These are phyloP conservation scores for Ellobius talpinus DNA, from an alignment of 2,113 vertebrate genomes.

Conservation along the genomic window DNA sequence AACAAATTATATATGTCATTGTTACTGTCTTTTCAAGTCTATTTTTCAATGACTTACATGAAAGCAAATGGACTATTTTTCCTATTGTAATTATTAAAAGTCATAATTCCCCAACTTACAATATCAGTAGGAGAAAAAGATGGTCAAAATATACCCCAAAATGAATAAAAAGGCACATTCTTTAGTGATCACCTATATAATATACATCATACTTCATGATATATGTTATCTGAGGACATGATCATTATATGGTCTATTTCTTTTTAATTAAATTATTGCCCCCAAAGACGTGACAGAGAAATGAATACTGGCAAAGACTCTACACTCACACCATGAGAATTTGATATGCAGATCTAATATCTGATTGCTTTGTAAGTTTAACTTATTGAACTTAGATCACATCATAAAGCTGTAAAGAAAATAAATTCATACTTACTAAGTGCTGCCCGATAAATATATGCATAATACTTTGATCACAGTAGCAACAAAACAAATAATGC, in stretches of 20 bases:
- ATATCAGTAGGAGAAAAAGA: constrained; percentile 44
- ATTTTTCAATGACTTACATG: neutral
- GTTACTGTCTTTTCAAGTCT: constrained; percentile 5
- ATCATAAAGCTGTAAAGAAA: neutral
- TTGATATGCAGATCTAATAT: neutral
- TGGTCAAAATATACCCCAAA: neutral
- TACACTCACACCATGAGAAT: rapidly evolving
- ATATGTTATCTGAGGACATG: neutral
- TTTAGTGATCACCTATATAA: neutral
- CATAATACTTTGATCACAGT: neutral
- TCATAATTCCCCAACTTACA: constrained; percentile 37
- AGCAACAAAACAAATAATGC: neutral
- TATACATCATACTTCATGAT: neutral
- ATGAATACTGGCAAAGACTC: neutral
- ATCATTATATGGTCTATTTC: constrained; percentile 48
- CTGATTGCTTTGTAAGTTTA: neutral
- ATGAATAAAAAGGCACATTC: constrained; percentile 33
- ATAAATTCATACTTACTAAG: neutral
- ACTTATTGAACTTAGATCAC: neutral
- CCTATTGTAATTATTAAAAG: neutral
- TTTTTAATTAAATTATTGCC: constrained; percentile 21
- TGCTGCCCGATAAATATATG: neutral
- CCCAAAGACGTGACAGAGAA: neutral
- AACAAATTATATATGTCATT: neutral
- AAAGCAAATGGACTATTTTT: neutral